Evolutionary conservation across 1,140 invertebrate genomes (phyloP).

Genomic region (Eurosta solidaginis): DNA sequence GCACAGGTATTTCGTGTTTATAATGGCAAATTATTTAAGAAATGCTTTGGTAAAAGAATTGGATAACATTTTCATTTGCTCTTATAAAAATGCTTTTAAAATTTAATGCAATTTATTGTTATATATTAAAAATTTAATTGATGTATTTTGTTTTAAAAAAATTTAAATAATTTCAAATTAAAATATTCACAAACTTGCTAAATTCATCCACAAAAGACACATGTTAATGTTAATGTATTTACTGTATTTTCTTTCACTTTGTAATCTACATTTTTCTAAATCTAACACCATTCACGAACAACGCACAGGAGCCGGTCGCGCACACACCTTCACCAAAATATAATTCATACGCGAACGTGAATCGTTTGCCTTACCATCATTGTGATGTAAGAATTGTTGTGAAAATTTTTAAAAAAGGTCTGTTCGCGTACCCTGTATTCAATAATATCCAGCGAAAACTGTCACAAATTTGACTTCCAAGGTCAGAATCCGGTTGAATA

Average conservation of each 20-base stretch:
- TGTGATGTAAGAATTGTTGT: constrained; percentile 54
- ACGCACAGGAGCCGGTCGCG: constrained; percentile 49
- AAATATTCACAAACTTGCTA: neutral
- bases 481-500: no score
- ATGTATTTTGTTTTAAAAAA: no score
- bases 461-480: no score
- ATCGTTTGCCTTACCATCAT: constrained; percentile 55
- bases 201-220: neutral
- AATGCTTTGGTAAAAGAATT: neutral
- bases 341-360: constrained; percentile 56
- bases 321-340: constrained; percentile 54
- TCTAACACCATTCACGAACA: neutral
- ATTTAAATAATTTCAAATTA: no score
- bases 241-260: neutral
- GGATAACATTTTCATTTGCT: neutral
- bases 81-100: neutral
- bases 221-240: neutral
- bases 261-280: constrained; percentile 17
- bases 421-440: no score
- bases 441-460: no score
- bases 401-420: neutral
- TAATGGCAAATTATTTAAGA: neutral
- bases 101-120: no score
- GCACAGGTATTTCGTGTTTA: constrained; percentile 37
- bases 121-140: no score